Evolutionary conservation across 1,140 invertebrate species (phyloP).

Genomic region (Rhyzopertha dominica): DNA sequence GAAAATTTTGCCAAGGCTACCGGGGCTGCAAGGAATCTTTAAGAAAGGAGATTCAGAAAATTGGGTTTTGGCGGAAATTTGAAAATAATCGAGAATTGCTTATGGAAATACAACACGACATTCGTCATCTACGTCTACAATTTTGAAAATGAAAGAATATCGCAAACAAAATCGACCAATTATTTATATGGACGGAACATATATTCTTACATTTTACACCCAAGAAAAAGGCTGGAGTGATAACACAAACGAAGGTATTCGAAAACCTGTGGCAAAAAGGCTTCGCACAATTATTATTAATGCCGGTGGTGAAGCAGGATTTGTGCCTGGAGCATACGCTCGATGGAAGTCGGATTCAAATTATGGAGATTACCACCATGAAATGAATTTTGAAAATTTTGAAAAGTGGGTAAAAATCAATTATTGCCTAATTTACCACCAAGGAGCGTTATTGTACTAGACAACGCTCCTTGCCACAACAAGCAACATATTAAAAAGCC

Average conservation of each 20-base stretch:
- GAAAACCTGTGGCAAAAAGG: conserved; percentile 7
- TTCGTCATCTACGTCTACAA: neutral
- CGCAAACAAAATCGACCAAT: neutral
- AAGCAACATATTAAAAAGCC: too few species aligned
- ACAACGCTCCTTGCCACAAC: too few species aligned
- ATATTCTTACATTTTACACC: conserved; percentile 8
- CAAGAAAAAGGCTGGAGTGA: neutral
- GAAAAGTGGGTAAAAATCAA: too few species aligned
- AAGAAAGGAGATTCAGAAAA: conserved; percentile 1
- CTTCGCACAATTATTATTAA: conserved; percentile 8
- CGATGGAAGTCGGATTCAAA: conserved; percentile 3
- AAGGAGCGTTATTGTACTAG: too few species aligned
- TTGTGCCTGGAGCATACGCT: neutral
- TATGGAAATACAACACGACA: conserved; percentile 7
- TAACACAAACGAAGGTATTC: conserved; percentile 8
- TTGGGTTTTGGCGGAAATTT: conserved; percentile 5
- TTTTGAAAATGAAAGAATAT: conserved; percentile 4
- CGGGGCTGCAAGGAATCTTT: too few species aligned
- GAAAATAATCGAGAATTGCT: conserved; percentile 6
- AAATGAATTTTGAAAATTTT: too few species aligned
- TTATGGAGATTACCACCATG: too few species aligned
- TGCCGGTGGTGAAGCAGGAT: conserved; percentile 4
- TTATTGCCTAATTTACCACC: too few species aligned
- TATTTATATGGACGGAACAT: conserved; percentile 6
- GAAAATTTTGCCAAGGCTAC: too few species aligned